These are phyloP conservation scores for Galeruca laticollis DNA, from an alignment of 2,888 invertebrate genomes.

Conservation along the genomic window DNA sequence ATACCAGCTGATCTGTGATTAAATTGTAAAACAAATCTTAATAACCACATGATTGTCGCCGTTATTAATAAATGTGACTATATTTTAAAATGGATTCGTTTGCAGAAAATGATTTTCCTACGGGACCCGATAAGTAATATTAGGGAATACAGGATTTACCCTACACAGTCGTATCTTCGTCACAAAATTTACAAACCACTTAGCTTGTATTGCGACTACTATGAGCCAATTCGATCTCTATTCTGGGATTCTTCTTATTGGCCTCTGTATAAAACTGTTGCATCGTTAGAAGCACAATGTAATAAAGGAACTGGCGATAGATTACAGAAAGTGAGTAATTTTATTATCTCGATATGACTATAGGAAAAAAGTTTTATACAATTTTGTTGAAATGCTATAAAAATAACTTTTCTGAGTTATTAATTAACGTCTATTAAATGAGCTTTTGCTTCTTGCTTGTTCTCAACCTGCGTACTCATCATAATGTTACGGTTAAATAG, in stretches of 20 bases:
- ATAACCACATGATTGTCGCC: too few species aligned
- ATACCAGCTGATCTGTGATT: too few species aligned
- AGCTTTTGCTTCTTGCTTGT: not conserved
- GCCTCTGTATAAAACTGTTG: constrained; percentile 52
- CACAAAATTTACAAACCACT: constrained; percentile 56
- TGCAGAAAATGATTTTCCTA: constrained; percentile 63
- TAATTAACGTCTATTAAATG: not conserved
- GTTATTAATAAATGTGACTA: not conserved
- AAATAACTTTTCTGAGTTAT: not conserved
- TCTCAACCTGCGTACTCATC: too few species aligned
- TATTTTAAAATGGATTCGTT: constrained; percentile 39
- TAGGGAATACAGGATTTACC: constrained; percentile 50
- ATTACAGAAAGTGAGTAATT: constrained; percentile 57
- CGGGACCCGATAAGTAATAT: constrained; percentile 57
- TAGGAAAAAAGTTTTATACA: not conserved
- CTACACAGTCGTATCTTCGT: constrained; percentile 47
- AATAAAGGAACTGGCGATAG: constrained; percentile 42
- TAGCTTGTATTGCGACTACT: constrained; percentile 56
- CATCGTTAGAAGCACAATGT: constrained; percentile 47
- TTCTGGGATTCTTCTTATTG: constrained; percentile 54
- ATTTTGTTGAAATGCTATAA: not conserved
- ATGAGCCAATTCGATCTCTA: constrained; percentile 54
- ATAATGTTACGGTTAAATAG: not conserved
- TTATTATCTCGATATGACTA: not conserved
- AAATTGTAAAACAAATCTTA: too few species aligned